Evolutionary conservation across 2,797 vertebrate genomes (phyloP), one percentile per base, ranked within the genome.

Genomic region (Apodemus agrarius): DNA sequence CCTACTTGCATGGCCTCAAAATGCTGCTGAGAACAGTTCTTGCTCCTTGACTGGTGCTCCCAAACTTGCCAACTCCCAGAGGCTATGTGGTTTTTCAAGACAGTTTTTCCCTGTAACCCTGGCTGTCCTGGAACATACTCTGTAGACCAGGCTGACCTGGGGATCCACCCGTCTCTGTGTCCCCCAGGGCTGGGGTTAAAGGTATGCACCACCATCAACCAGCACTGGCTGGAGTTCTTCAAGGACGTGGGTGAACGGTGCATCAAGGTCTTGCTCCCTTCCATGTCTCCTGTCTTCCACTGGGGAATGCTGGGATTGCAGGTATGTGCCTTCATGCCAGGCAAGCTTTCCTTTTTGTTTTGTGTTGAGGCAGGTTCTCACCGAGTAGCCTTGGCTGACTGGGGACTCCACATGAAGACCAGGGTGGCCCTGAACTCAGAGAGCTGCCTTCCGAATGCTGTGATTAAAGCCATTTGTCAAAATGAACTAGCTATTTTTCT

Each of bases 31-130:
- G 90, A 31, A 40, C 31, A 78, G 40, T 84, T 97, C 94, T 85
- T 95, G 65, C 93, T 97, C 93, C 75, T 97, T 96, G 97, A 88
- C 63, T 49, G 94, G 92, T 52, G 43, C 84, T 97, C 94, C 94
- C 84, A 92, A 82, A 94, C 95, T 97, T 93, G 97, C 95, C 96
- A 93, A 91, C 43, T 78, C 89, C 59, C 81, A n/a, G 83, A 95
- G 97, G 26, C 0, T 31, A 31, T 63, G 89, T 29, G 74, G 40
- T 46, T 14, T 46, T 76, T 46, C 24, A 13, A 76, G 40, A 76
- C 12, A 12, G 26, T 46, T 14, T 76, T 49, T 46, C 26, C 13
- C 75, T 76, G 43, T 31, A 46, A 24, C 75, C 75, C 43, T 49
- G 12, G 24, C 13, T 46, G 34, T 69, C 65, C 31, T 69, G 31